Conservation (phyloP, 2,888 invertebrate genomes). For the Orthonevra nobilis region DNA sequence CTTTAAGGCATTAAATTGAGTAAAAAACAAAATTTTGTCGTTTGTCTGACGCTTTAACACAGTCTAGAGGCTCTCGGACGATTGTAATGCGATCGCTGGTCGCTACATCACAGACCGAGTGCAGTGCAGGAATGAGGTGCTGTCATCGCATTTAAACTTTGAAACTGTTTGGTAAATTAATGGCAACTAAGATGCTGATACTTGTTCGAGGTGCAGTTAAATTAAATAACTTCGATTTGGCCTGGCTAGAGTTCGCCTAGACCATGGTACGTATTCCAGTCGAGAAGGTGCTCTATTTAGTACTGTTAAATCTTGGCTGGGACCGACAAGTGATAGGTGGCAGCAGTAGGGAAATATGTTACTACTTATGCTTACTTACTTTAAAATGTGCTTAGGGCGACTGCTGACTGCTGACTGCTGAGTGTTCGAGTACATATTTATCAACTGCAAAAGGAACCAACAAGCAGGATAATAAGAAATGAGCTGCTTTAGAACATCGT, state of each 20-base stretch:
- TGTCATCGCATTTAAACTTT: constrained; percentile 68
- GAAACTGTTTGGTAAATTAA: constrained; percentile 67
- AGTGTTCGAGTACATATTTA: neutral
- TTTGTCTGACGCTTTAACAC: too few species aligned
- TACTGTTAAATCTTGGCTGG: constrained; percentile 2
- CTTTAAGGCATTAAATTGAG: too few species aligned
- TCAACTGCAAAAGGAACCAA: constrained; percentile 1
- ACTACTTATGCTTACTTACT: neutral
- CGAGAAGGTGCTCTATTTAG: too few species aligned
- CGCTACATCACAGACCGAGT: too few species aligned
- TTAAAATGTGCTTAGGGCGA: constrained; percentile 2
- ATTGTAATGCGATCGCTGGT: too few species aligned
- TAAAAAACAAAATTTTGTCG: too few species aligned
- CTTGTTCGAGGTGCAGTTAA: constrained; percentile 67
- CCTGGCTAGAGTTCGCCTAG: constrained; percentile 2
- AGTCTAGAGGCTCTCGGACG: too few species aligned
- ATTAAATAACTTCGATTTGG: constrained; percentile 68
- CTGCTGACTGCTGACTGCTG: too few species aligned
- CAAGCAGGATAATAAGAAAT: constrained; percentile 8
- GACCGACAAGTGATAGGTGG: constrained; percentile 31
- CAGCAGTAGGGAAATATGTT: neutral
- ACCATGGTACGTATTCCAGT: too few species aligned
- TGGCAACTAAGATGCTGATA: constrained; percentile 69
- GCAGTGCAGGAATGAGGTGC: constrained; percentile 58
- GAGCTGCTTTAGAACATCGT: neutral